Conservation (phyloP, 2,797 vertebrate genomes). For the Micropoecilia bifurca region DNA sequence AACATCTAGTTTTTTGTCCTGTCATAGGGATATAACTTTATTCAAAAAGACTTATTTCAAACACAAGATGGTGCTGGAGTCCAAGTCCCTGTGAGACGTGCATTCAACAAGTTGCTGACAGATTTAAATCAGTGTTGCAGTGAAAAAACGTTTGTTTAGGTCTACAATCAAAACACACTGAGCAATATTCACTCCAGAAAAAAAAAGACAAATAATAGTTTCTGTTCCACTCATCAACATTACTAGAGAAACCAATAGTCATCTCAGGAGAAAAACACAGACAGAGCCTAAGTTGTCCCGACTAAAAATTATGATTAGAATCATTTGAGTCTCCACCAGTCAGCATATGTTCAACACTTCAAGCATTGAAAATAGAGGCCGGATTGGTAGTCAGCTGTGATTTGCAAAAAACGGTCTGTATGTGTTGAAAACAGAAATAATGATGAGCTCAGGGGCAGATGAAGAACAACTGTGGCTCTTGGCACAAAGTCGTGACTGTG, state of each 20-base stretch:
- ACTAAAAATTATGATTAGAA: neutral
- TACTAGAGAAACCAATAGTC: neutral
- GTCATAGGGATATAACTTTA: neutral
- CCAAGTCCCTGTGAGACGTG: neutral
- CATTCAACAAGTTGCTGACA: neutral
- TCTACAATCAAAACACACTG: neutral
- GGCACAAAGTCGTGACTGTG: constrained; percentile 2
- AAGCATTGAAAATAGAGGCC: neutral
- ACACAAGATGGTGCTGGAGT: constrained; percentile 56
- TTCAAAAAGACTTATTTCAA: neutral
- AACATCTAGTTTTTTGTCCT: neutral
- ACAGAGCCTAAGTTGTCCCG: neutral
- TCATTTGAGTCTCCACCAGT: neutral
- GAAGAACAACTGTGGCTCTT: constrained; percentile 15
- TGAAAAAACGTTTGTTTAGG: neutral
- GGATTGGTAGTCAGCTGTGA: neutral
- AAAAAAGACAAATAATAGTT: neutral
- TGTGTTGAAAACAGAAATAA: neutral
- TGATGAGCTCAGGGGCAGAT: neutral
- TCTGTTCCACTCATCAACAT: neutral
- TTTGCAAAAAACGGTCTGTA: constrained; percentile 1
- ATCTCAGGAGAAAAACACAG: neutral
- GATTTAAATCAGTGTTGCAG: neutral
- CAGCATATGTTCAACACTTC: neutral
- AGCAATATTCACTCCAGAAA: neutral